These are phyloP conservation scores for Diarsia brunnea DNA, from an alignment of 2,888 invertebrate species.

Conservation along the genomic window DNA sequence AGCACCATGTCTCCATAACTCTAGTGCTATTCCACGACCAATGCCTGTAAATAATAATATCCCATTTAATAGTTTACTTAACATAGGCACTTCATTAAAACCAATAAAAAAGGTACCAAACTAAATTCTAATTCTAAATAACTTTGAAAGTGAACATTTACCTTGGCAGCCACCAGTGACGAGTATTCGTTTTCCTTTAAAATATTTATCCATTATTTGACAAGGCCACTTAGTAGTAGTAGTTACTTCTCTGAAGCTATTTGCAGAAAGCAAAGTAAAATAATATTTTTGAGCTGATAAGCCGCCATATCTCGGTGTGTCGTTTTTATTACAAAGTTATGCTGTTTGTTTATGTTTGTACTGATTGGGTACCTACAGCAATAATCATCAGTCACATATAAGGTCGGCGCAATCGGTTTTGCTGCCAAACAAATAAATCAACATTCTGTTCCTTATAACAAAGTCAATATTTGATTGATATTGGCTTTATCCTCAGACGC, in stretches of 20 bases:
- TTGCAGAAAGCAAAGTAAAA: constrained; percentile 29
- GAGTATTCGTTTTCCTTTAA: constrained; percentile 94
- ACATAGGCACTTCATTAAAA: neutral
- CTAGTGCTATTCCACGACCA: constrained; percentile 93
- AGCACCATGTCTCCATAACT: constrained; percentile 92
- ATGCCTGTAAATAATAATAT: constrained; percentile 87
- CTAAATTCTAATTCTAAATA: neutral
- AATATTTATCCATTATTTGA: constrained; percentile 86
- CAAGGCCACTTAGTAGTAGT: neutral
- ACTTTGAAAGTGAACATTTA: constrained; percentile 75
- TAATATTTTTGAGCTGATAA: constrained; percentile 31
- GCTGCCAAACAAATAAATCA: neutral
- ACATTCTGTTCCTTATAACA: neutral
- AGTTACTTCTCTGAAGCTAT: constrained; percentile 26
- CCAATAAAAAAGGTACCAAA: neutral
- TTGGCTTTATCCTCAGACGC: neutral
- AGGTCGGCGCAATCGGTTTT: constrained; percentile 1
- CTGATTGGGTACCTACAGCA: constrained; percentile 12
- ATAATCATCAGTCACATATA: constrained; percentile 5
- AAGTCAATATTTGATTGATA: neutral
- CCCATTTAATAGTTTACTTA: neutral
- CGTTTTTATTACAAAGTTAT: constrained; percentile 54
- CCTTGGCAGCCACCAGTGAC: constrained; percentile 97
- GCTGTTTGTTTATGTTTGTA: constrained; percentile 39
- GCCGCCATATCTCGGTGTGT: constrained; percentile 43